phyloP scores from a whole-genome alignment of 2,797 vertebrate species.

The Limosa lapponica region DNA sequence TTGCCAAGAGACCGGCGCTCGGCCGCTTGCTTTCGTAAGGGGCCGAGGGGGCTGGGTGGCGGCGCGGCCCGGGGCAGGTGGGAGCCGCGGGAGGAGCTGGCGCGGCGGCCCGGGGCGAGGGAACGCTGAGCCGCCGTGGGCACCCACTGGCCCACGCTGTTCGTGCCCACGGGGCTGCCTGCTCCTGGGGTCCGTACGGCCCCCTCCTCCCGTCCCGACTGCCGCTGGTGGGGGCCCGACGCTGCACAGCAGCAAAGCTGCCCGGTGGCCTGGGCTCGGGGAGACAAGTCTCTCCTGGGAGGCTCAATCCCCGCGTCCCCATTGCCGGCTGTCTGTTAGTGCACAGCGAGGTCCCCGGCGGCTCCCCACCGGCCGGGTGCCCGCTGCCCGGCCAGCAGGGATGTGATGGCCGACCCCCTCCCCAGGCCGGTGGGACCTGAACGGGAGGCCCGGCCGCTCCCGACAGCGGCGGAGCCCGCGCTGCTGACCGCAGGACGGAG shows the following conservation, averaged over 20 bases:
- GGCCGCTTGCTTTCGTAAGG: background rate
- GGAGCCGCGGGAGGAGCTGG: background rate
- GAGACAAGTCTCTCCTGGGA: background rate
- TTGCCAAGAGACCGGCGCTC: background rate
- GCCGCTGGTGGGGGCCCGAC: background rate
- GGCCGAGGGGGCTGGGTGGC: background rate
- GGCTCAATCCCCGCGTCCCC: background rate
- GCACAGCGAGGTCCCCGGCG: background rate
- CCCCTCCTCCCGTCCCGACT: background rate
- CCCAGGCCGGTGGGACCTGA: too few relatives aligned
- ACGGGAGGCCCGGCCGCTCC: background rate
- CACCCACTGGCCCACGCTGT: rapidly evolving
- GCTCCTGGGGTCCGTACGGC: background rate
- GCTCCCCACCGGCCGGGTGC: background rate
- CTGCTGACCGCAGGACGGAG: background rate
- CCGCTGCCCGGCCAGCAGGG: background rate
- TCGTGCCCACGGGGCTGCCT: background rate
- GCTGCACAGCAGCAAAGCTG: background rate
- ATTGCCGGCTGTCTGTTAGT: rapidly evolving
- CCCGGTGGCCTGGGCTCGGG: background rate
- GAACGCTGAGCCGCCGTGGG: background rate
- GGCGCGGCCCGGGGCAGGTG: background rate
- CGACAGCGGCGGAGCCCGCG: background rate
- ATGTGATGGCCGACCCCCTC: background rate
- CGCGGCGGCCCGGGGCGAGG: too few relatives aligned